phyloP scores from a whole-genome alignment of 2,797 vertebrate genomes.

The Ctenopoma multispine region DNA sequence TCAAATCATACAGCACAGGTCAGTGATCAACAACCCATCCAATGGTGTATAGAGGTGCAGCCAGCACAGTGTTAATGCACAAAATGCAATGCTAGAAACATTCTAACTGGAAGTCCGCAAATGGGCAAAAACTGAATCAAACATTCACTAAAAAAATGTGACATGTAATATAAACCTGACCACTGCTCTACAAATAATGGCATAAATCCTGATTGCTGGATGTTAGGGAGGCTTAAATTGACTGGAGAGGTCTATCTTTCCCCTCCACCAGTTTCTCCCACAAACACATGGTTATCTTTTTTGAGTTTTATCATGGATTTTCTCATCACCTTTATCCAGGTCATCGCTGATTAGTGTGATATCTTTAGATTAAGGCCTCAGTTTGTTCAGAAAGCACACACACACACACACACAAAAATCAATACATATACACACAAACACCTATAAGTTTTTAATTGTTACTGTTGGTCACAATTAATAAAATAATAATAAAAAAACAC shows the following conservation, averaged over 20 bases:
- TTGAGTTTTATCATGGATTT: conserved; percentile 13
- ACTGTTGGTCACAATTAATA: conserved; percentile 38
- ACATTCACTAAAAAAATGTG: background rate
- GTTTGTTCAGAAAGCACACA: background rate
- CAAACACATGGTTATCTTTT: conserved; percentile 4
- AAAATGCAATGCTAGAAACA: no score
- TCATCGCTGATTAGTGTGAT: conserved; percentile 46
- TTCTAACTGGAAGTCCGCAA: no score
- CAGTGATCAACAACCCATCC: no score
- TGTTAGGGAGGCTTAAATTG: background rate
- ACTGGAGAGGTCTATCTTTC: background rate
- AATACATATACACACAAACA: conserved; percentile 3
- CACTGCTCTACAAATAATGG: background rate
- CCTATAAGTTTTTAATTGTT: conserved; percentile 26
- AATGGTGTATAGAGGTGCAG: no score
- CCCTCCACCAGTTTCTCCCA: background rate
- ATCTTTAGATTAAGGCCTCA: conserved; percentile 30
- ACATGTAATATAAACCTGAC: background rate
- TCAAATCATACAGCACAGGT: no score
- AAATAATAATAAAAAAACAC: conserved; percentile 30
- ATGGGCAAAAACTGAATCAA: background rate
- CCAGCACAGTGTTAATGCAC: no score
- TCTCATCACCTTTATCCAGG: conserved; percentile 41
- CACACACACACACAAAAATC: background rate
- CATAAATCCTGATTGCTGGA: background rate